Evolutionary conservation across 1,140 invertebrate genomes (phyloP).

Genomic region (Sitodiplosis mosellana): DNA sequence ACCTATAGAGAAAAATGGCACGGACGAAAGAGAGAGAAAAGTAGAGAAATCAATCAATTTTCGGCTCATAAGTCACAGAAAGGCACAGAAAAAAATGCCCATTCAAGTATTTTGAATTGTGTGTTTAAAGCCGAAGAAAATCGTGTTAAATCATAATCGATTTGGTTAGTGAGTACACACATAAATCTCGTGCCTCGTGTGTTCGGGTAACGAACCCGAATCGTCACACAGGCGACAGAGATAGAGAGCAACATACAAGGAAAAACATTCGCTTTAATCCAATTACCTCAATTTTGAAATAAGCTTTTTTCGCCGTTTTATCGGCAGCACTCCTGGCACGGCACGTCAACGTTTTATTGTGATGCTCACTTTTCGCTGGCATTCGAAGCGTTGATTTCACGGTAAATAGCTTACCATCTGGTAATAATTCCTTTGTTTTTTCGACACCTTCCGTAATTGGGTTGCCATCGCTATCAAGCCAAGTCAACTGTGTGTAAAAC

Average conservation of each 20-base stretch:
- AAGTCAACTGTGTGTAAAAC: conserved; percentile 34
- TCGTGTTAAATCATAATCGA: no score
- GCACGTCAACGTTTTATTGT: conserved; percentile 53
- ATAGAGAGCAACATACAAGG: not conserved
- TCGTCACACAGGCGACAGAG: not conserved
- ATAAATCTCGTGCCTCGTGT: no score
- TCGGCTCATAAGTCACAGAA: not conserved
- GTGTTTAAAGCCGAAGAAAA: no score
- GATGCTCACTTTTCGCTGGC: conserved; percentile 44
- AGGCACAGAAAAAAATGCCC: not conserved
- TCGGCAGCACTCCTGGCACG: conserved; percentile 44
- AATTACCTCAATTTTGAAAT: conserved; percentile 39
- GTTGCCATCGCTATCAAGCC: conserved; percentile 43
- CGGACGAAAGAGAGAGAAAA: not conserved
- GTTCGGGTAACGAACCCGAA: no score
- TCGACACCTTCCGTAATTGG: conserved; percentile 34
- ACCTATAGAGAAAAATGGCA: conserved; percentile 31
- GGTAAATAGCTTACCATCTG: conserved; percentile 39
- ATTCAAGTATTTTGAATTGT: no score
- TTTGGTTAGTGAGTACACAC: no score
- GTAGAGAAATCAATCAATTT: not conserved
- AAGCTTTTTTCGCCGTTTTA: conserved; percentile 35
- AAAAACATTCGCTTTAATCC: not conserved
- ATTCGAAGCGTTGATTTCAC: conserved; percentile 42
- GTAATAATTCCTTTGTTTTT: conserved; percentile 30